These are phyloP conservation scores for Numida meleagris DNA, from an alignment of 2,113 vertebrate genomes.

Conservation along the genomic window DNA sequence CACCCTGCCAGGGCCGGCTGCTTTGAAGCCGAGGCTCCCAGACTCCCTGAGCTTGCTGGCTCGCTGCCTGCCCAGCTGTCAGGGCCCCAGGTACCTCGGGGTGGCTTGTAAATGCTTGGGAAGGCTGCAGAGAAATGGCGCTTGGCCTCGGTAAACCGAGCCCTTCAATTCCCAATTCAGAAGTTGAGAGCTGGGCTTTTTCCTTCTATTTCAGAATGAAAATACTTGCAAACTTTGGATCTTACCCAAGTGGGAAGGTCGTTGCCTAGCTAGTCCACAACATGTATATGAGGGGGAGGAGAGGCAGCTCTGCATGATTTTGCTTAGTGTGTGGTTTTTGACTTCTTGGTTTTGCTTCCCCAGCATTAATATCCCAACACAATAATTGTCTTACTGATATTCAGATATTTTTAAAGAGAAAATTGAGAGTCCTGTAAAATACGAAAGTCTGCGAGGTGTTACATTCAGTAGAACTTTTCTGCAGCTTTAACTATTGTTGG, in stretches of 20 bases:
- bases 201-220: not conserved
- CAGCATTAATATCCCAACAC: not conserved
- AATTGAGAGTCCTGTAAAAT: not conserved
- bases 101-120: not conserved
- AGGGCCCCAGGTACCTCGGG: not conserved
- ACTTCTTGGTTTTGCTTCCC: constrained; percentile 7
- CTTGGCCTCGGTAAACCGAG: not conserved
- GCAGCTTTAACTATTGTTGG: not conserved
- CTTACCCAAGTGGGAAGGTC: not conserved
- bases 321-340: not conserved
- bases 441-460: not conserved
- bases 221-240: not conserved
- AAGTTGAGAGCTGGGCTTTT: not conserved
- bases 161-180: not conserved
- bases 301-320: not conserved
- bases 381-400: not conserved
- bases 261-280: not conserved
- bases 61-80: not conserved
- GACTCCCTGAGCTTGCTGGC: not conserved
- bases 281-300: not conserved
- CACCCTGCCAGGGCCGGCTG: not conserved
- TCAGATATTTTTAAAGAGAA: not conserved
- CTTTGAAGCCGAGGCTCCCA: constrained; percentile 39
- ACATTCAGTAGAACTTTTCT: not conserved
- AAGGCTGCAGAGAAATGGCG: fast-evolving